Evolutionary conservation across 2,797 vertebrate genomes (phyloP), one percentile per base, ranked within the genome.

Genomic region (Phaenicophaeus curvirostris): DNA sequence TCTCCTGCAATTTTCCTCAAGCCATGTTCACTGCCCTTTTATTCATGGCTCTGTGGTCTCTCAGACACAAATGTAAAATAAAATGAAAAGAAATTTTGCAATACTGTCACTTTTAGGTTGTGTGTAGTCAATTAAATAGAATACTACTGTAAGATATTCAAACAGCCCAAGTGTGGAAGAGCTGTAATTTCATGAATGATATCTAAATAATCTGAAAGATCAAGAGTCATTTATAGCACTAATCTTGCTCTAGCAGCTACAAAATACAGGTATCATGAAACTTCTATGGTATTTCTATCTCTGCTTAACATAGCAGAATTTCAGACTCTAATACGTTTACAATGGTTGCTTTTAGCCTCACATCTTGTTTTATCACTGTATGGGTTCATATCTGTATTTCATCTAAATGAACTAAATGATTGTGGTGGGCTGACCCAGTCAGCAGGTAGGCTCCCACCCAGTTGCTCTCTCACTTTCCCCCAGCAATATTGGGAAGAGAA

Each of bases 201-300:
- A 90, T 80, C 81, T 90, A 95, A 95, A 93, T 93, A 95, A 90
- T 91, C 69, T 81, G 53, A 67, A 81, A 92, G 89, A 89, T 27
- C 25, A 23, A 85, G 93, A 77, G 76, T 31, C 5, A 74, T 90
- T 92, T 93, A 33, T 50, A 81, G 27, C 57, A 82, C n/a, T 85
- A 55, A 68, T 73, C 33, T 63, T 91, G 67, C 66, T 41, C n/a
- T 48, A 77, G 30, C 21, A 87, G 18, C 39, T 93, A 54, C 55
- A 89, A 85, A 96, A 95, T 75, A 65, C 61, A 39, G 42, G 39
- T 89, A 46, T 69, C 25, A 33, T 44, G 41, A 96, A 95, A 78
- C 13, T 6, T 76, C 30, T 48, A 18, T 41, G 27, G 25, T 65
- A 83, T 79, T 96, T 93, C 50, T 87, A 33, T 42, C 59, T 37